A percentile compares a stretch with the other conserved stretches of the same genome.
These are phyloP conservation scores for Oxyura jamaicensis DNA, from an alignment of 2,113 vertebrate species.

Conservation along the genomic window DNA sequence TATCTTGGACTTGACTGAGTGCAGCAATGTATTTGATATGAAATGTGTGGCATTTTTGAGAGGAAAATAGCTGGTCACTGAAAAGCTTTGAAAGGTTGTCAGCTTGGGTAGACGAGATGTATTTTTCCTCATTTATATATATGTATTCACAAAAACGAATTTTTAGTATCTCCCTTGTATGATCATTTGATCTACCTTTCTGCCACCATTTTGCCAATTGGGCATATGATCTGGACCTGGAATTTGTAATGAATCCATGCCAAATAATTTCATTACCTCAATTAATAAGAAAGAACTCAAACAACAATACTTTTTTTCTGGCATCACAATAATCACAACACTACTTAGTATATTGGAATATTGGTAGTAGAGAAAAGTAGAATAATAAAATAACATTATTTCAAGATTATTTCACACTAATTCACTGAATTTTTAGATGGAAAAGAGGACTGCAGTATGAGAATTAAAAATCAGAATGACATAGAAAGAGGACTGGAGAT, in stretches of 20 bases:
- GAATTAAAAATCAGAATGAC: neutral
- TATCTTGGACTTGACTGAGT: neutral
- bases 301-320: neutral
- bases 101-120: neutral
- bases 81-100: neutral
- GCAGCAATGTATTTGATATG: conserved; percentile 7
- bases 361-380: neutral
- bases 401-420: neutral
- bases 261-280: neutral
- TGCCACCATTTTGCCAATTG: neutral
- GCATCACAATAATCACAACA: neutral
- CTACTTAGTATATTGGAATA: neutral
- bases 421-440: too few relatives aligned
- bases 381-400: neutral
- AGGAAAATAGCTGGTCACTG: neutral
- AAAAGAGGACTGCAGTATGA: neutral
- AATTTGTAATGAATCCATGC: neutral
- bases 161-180: neutral
- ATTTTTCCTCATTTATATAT: neutral
- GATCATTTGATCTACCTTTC: neutral
- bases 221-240: neutral
- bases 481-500: neutral
- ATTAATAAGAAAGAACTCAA: neutral
- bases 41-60: neutral
- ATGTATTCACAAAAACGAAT: neutral